These are phyloP conservation scores for Silvanus unidentatus DNA, from an alignment of 2,888 invertebrate species.

Conservation along the genomic window DNA sequence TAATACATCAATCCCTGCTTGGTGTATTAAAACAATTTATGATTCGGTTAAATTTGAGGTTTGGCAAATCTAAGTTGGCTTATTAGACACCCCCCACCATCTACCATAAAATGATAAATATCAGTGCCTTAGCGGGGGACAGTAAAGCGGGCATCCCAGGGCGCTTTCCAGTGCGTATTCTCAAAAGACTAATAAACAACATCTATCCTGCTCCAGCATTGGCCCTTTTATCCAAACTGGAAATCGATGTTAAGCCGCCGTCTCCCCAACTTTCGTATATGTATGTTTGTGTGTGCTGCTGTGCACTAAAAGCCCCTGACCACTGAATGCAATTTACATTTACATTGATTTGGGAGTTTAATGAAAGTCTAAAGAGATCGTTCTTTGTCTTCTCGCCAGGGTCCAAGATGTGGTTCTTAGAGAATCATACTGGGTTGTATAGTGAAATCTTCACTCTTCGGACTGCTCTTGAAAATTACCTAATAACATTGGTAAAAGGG, in stretches of 20 bases:
- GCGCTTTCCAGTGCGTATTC: constrained; percentile 5
- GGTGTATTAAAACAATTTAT: too few species aligned
- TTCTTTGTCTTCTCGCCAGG: constrained; percentile 1
- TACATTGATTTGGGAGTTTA: constrained; percentile 4
- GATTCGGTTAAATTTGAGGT: too few species aligned
- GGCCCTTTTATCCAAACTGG: constrained; percentile 4
- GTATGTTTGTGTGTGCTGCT: too few species aligned
- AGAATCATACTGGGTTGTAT: neutral
- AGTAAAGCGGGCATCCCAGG: constrained; percentile 3
- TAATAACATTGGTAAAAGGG: constrained; percentile 2
- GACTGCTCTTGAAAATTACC: neutral
- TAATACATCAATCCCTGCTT: too few species aligned
- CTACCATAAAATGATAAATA: constrained; percentile 1
- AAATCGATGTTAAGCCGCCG: neutral
- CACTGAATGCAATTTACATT: constrained; percentile 6
- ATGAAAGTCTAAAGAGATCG: constrained; percentile 3
- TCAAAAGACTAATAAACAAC: constrained; percentile 4
- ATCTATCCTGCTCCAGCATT: neutral
- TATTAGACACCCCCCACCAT: constrained; percentile 1
- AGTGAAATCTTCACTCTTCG: too few species aligned
- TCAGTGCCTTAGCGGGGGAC: constrained; percentile 1
- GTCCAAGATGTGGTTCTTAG: neutral
- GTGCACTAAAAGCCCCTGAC: constrained; percentile 3
- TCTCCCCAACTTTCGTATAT: neutral
- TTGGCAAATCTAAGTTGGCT: neutral